A percentile compares a stretch with the other conserved stretches of the same genome.
These are phyloP conservation scores for Malaclemys terrapin DNA, from an alignment of 2,113 vertebrate species.

Conservation along the genomic window DNA sequence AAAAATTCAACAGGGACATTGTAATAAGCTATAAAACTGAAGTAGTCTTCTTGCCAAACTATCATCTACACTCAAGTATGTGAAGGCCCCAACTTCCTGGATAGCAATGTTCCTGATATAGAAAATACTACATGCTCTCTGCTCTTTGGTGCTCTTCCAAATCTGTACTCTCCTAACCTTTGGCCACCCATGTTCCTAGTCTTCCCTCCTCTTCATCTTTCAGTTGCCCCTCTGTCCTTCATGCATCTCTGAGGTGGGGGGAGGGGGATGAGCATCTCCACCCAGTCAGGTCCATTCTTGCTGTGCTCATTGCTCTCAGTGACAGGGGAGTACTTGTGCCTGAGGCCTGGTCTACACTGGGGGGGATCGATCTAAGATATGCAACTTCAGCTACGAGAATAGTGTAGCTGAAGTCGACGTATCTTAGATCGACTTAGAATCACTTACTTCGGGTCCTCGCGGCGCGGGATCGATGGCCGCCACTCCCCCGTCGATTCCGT, in stretches of 20 bases:
- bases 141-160: neutral
- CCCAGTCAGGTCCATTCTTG: neutral
- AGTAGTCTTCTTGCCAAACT: neutral
- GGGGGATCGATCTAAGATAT: no score
- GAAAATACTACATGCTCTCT: neutral
- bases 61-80: neutral
- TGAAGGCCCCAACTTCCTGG: neutral
- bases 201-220: neutral
- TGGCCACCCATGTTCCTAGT: neutral
- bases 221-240: no score
- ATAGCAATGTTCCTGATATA: neutral
- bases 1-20: neutral
- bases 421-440: no score
- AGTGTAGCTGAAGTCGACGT: no score
- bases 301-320: neutral
- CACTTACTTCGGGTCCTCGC: no score
- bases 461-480: no score
- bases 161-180: neutral
- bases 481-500: no score
- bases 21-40: neutral
- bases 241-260: neutral
- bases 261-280: rapidly evolving
- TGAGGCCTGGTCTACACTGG: neutral
- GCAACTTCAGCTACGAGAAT: no score
- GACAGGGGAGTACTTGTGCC: rapidly evolving